Conservation (phyloP, 1,140 invertebrate species). For the Hyphantria cunea region DNA sequence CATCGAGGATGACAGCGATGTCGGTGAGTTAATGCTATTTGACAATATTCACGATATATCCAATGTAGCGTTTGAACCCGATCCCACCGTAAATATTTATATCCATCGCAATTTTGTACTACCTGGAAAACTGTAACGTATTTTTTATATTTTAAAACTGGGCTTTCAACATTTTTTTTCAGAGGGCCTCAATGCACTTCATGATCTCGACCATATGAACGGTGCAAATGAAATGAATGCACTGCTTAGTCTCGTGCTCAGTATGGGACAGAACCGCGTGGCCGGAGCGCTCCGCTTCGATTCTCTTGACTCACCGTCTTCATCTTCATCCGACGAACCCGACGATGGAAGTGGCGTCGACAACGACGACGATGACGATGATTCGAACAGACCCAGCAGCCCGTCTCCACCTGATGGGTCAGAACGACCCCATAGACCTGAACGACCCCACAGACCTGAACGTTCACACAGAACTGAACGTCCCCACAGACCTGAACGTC, state of each 20-base stretch:
- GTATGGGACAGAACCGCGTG: conserved; percentile 69
- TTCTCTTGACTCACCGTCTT: conserved; percentile 35
- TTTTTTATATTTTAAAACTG: too few species aligned
- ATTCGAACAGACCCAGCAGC: background rate
- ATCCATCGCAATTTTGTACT: too few species aligned
- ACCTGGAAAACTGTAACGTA: too few species aligned
- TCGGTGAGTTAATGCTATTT: conserved; percentile 31
- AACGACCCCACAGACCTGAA: background rate
- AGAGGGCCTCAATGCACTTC: conserved; percentile 68
- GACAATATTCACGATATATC: too few species aligned
- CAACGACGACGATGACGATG: conserved; percentile 3
- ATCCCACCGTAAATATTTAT: too few species aligned
- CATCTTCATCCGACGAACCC: conserved; percentile 31
- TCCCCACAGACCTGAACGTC: background rate
- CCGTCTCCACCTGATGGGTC: background rate
- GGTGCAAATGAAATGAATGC: conserved; percentile 80
- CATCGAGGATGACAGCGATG: conserved; percentile 70
- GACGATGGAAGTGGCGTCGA: conserved; percentile 19
- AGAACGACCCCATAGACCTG: background rate
- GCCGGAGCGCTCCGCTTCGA: conserved; percentile 67
- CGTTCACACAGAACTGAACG: background rate
- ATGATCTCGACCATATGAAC: conserved; percentile 64
- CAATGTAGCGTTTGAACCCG: too few species aligned
- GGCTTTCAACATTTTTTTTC: too few species aligned
- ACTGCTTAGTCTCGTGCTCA: conserved; percentile 72